Evolutionary conservation across 2,797 vertebrate genomes (phyloP), one percentile per base, ranked within the genome.

Genomic region (Myotis planiceps): DNA sequence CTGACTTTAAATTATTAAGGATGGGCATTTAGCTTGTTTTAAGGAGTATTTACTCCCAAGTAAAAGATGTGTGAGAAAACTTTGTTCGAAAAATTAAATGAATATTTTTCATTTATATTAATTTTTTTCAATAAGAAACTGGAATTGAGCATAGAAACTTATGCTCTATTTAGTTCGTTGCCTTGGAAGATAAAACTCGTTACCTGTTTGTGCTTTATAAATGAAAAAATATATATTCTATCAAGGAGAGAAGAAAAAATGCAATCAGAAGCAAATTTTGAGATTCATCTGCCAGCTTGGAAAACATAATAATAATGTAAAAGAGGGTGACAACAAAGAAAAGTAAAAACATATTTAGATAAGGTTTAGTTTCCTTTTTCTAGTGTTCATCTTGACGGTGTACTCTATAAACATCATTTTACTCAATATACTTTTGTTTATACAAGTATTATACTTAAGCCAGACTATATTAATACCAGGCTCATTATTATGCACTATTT

Each of bases 1-100:
- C 95, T 88, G 93, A 96, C 97, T 93, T 53, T 96, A 97, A 98
- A 97, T 96, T 96, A 98, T 98, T 98, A 98, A 97, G 91, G 92
- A n/a, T 90, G 93, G 25, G 23, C 96, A 92, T 92, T 96, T 96
- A 83, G 75, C 91, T 92, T 98, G 97, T 97, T 98, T 98, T 98
- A 97, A 98, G 92, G 94, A 78, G 88, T 98, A 89, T 98, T 98
- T 98, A 97, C 92, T 98, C 94, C 95, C 32, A 96, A 96, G 82
- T 65, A 87, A 94, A 78, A 95, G 91, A 92, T 96, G 82, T 0
- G 3, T 63, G 84, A 92, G 85, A 93, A 97, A 96, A 97, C 78
- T 95, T 98, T 79, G 82, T 96, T 90, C 89, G 63, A 45, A 90
- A 92, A 92, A 94, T 79, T 72, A 96, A 94, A 95, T 42, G 3